Percentiles rank a stretch among this genome's conserved stretches.
These are phyloP conservation scores for Cephalopachus bancanus DNA, from an alignment of 2,797 vertebrate genomes.

Conservation along the genomic window DNA sequence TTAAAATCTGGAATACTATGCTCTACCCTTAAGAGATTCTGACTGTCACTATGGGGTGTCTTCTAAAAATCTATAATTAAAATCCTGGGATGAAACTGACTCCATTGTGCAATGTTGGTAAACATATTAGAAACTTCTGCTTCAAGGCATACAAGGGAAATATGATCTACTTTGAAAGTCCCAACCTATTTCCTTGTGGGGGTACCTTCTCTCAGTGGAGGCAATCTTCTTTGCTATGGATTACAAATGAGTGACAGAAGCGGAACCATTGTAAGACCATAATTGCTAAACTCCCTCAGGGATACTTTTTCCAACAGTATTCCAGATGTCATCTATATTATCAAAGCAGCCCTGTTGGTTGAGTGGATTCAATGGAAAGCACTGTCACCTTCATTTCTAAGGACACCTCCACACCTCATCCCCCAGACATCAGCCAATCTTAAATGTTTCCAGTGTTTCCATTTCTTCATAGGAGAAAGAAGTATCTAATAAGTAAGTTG, in stretches of 20 bases:
- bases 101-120: neutral
- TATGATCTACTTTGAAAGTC: neutral
- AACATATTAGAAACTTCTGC: neutral
- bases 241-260: neutral
- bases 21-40: neutral
- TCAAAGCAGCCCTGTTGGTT: neutral
- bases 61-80: neutral
- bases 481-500: neutral
- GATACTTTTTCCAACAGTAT: neutral
- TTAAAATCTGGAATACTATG: neutral
- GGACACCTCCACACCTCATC: neutral
- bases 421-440: neutral
- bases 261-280: neutral
- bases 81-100: neutral
- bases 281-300: neutral
- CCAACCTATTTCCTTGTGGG: too few relatives aligned
- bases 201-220: neutral
- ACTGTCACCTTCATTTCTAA: rapidly evolving
- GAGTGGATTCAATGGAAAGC: neutral
- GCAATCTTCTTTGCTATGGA: neutral
- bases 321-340: neutral
- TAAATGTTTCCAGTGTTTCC: neutral
- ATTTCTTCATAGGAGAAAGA: neutral
- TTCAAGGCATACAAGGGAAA: neutral
- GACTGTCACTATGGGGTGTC: neutral